Base-by-base conservation (phyloP, 2,888 invertebrate species). In the Emmelina monodactyla region DNA sequence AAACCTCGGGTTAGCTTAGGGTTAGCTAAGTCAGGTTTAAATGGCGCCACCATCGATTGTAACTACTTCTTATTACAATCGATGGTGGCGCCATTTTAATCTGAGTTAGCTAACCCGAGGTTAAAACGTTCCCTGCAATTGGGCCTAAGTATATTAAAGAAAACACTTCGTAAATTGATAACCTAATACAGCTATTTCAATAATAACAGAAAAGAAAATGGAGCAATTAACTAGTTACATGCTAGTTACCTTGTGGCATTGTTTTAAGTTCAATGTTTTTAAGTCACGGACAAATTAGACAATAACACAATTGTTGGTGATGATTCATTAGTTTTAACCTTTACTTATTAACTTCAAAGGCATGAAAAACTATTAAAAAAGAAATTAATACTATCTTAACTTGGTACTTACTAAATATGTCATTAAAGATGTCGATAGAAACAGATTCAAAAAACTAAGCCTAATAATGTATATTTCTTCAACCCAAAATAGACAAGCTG, bases 221-320 rank as follows among this genome's bases (percentile, higher is more conserved):
- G 67, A 44, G 57, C 55, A 67, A 71, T 37, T 40, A 60, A 45
- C 62, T 25, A n/a, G 4, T 10, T n/a, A 25, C 25, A 39, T 51
- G 44, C 45, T 44, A 47, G 55, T 58, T 39, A 46, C 44, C 40
- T 35, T 39, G 45, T 50, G 37, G 45, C 44, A 37, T 16, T 30
- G 35, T 34, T 48, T 55, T 58, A 68, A 69, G 68, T 66, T 69
- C 69, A 69, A 65, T 61, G 61, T 52, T 58, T 37, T 11, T 10
- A 42, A 40, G 43, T 50, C 49, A 49, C 40, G 45, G 46, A 30
- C 25, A 25, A 16, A 19, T 19, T 19, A 6, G 19, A 19, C 5
- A 6, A 5, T 19, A 19, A 9, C 9, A 19, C 19, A 9, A 19
- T 19, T 19, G 19, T 19, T 6, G 5, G 19, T 6, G 9, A 6